These are phyloP conservation scores for Syrista parreyssii DNA, from an alignment of 2,888 invertebrate species.

Conservation along the genomic window DNA sequence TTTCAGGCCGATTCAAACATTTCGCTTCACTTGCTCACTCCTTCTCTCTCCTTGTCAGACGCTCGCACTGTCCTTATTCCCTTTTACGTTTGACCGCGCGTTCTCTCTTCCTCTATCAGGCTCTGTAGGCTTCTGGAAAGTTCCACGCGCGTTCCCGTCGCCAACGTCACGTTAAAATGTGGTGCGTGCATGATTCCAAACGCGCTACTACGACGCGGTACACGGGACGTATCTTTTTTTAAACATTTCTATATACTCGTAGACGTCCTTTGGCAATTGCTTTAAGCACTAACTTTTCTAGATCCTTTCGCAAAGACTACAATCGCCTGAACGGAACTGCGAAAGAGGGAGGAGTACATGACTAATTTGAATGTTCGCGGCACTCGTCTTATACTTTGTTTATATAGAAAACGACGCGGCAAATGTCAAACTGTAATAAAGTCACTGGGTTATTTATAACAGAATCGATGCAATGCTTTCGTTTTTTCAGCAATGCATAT, in stretches of 20 bases:
- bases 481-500: background rate
- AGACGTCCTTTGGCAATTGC: background rate
- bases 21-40: slow-evolving; percentile 13
- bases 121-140: slow-evolving; percentile 50
- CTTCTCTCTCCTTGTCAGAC: slow-evolving; percentile 18
- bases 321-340: background rate
- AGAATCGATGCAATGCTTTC: background rate
- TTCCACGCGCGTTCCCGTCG: slow-evolving; percentile 47
- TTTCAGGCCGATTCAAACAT: background rate
- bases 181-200: background rate
- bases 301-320: background rate
- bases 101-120: slow-evolving; percentile 13
- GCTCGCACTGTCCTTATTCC: slow-evolving; percentile 12
- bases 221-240: background rate
- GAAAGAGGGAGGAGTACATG: background rate
- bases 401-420: background rate
- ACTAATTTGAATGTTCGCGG: background rate
- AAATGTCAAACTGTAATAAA: background rate
- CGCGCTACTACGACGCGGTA: background rate
- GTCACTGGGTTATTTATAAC: background rate
- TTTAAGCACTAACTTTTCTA: background rate
- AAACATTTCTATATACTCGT: background rate
- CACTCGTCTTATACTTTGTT: background rate
- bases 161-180: slow-evolving; percentile 15
- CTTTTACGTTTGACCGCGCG: slow-evolving; percentile 7